These are phyloP conservation scores for Diplosoma virens DNA, from an alignment of 23 tunicate genomes.

Conservation along the genomic window DNA sequence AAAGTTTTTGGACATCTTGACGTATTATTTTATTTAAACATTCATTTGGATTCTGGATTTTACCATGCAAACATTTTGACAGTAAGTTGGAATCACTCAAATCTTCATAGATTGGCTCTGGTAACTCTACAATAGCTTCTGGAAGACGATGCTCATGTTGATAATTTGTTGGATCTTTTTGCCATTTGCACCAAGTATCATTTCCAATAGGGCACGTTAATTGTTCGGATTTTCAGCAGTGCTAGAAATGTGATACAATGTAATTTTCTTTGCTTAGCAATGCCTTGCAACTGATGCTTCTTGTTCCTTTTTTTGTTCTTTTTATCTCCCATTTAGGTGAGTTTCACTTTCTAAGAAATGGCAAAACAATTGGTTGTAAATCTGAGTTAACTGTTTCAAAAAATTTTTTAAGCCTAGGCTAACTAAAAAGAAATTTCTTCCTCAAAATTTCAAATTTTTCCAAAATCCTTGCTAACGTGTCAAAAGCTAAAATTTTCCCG, in stretches of 20 bases:
- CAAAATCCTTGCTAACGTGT: too few relatives aligned
- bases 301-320: too few relatives aligned
- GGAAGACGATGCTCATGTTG: constrained; percentile 3
- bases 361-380: too few relatives aligned
- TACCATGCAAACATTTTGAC: constrained; percentile 19
- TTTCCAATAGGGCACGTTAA: background rate
- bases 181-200: constrained; percentile 20
- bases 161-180: constrained; percentile 7
- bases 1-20: constrained; percentile 20
- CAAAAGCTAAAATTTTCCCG: too few relatives aligned
- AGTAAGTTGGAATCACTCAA: background rate
- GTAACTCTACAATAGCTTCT: background rate
- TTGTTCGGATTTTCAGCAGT: constrained; percentile 10
- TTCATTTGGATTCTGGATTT: constrained; percentile 14
- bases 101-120: constrained; percentile 16
- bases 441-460: too few relatives aligned
- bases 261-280: too few relatives aligned
- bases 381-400: too few relatives aligned
- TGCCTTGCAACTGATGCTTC: too few relatives aligned
- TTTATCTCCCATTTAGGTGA: too few relatives aligned
- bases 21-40: background rate
- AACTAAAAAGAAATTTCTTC: too few relatives aligned
- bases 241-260: constrained; percentile 13
- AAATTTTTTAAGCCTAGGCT: too few relatives aligned
- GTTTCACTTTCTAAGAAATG: too few relatives aligned